Percentiles rank a stretch among this genome's conserved stretches.
Evolutionary conservation across 2,797 vertebrate species (phyloP).

Genomic region (Apogon hyalosoma): DNA sequence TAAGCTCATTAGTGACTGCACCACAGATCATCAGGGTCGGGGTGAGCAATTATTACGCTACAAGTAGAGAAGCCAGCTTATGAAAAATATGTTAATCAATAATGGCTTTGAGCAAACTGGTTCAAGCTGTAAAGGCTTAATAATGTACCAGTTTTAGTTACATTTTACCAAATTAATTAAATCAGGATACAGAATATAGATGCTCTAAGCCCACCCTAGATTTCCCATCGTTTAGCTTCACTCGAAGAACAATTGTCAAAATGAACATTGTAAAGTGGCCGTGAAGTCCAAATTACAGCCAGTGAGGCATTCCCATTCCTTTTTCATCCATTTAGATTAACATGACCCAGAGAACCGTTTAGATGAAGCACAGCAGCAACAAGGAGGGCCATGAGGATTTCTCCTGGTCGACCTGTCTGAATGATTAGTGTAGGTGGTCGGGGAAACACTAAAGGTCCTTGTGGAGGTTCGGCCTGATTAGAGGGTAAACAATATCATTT

Average conservation of each 20-base stretch:
- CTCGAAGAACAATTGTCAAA: conserved; percentile 39
- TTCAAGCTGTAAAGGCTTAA: conserved; percentile 58
- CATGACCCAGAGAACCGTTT: conserved; percentile 57
- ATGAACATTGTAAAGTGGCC: conserved; percentile 28
- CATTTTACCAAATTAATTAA: conserved; percentile 47
- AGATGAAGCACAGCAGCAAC: conserved; percentile 54
- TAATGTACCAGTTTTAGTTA: conserved; percentile 58
- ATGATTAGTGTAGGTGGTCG: conserved; percentile 56
- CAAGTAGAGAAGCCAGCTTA: conserved; percentile 68
- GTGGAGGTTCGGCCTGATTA: conserved; percentile 60
- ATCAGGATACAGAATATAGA: conserved; percentile 31
- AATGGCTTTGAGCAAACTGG: conserved; percentile 66
- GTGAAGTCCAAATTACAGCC: conserved; percentile 42
- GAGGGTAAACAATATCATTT: conserved; percentile 52
- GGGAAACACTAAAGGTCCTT: conserved; percentile 47
- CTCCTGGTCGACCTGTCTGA: conserved; percentile 39
- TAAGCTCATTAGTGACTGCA: conserved; percentile 79
- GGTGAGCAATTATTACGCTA: conserved; percentile 69
- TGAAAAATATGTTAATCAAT: conserved; percentile 78
- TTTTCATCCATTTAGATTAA: conserved; percentile 44
- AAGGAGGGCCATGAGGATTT: conserved; percentile 37
- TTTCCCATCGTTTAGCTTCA: conserved; percentile 29
- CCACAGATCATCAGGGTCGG: conserved; percentile 71
- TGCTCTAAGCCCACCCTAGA: conserved; percentile 23
- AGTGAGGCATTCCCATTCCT: conserved; percentile 32